phyloP scores from a whole-genome alignment of 2,888 invertebrate genomes.

The Carpatolechia fugitivella region DNA sequence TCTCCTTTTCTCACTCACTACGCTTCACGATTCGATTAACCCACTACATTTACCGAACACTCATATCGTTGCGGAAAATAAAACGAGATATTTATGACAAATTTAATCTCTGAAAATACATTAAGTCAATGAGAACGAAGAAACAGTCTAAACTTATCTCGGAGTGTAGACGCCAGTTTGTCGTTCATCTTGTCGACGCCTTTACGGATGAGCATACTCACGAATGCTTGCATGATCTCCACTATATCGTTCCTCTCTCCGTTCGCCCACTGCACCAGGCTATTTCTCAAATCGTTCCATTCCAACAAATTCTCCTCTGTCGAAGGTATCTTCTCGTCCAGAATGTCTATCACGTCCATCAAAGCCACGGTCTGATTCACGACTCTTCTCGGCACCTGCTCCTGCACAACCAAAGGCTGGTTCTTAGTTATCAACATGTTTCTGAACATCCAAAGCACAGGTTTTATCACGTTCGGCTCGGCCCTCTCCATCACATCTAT shows the following conservation, averaged over 20 bases:
- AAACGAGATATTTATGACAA: no score
- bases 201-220: constrained; percentile 17
- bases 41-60: no score
- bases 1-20: no score
- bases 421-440: constrained; percentile 34
- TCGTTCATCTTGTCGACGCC: constrained; percentile 17
- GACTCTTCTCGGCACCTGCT: constrained; percentile 17
- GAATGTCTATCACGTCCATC: constrained; percentile 35
- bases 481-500: constrained; percentile 22
- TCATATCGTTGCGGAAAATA: no score
- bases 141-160: constrained; percentile 14
- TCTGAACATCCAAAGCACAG: constrained; percentile 27
- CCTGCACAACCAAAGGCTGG: constrained; percentile 29
- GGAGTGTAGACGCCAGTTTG: neutral
- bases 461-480: constrained; percentile 16
- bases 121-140: neutral
- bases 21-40: no score
- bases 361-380: constrained; percentile 35
- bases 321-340: constrained; percentile 30
- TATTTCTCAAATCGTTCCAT: constrained; percentile 31
- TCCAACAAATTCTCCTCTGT: constrained; percentile 27
- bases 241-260: constrained; percentile 25
- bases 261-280: constrained; percentile 29
- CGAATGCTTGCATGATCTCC: constrained; percentile 26
- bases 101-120: no score